phyloP scores from a whole-genome alignment of 2,888 invertebrate species.

The Apotomis betuletana region DNA sequence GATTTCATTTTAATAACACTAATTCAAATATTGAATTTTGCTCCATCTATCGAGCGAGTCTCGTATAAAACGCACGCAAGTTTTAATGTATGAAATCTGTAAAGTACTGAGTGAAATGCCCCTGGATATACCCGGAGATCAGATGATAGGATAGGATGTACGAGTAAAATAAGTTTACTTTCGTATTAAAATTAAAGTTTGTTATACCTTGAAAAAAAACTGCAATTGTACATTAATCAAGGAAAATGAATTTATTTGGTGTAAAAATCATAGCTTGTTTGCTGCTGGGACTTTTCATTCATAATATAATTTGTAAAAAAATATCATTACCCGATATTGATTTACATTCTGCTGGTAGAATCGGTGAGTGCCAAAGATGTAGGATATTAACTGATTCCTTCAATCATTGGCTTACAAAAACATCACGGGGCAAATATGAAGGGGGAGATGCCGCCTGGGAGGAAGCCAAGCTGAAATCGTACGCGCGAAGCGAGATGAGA shows the following conservation, averaged over 20 bases:
- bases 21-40: no score
- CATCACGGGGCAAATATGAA: conserved; percentile 93
- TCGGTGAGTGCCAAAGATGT: conserved; percentile 87
- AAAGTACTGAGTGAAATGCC: no score
- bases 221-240: not conserved
- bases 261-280: conserved; percentile 39
- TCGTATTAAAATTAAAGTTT: not conserved
- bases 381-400: conserved; percentile 89
- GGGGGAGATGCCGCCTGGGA: conserved; percentile 98
- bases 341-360: conserved; percentile 37
- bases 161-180: not conserved
- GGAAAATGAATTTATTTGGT: conserved; percentile 38
- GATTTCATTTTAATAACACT: no score
- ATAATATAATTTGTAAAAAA: conserved; percentile 52
- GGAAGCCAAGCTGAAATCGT: conserved; percentile 91
- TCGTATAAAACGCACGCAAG: no score
- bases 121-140: not conserved
- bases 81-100: no score
- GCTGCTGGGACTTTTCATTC: conserved; percentile 49
- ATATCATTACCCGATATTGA: conserved; percentile 45
- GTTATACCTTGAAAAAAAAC: not conserved
- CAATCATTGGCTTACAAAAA: conserved; percentile 90
- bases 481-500: conserved; percentile 94
- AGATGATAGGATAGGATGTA: not conserved
- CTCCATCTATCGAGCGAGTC: no score